Conservation (phyloP, 2,888 invertebrate genomes). For the Yponomeuta plumbellus region DNA sequence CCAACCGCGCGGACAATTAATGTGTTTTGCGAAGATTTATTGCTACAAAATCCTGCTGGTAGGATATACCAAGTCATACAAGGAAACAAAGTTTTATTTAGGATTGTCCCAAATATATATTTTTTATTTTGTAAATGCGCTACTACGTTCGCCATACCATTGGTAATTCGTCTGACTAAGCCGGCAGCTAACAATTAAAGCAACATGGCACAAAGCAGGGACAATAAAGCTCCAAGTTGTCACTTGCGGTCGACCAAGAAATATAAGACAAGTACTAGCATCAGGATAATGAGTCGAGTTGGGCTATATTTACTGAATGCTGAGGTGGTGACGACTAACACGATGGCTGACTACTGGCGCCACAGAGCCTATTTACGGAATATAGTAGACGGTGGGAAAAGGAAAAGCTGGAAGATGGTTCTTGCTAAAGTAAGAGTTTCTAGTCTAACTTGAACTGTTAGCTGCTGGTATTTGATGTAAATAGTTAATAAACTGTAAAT, state of each 20-base stretch:
- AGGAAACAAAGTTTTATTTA: too few relatives aligned
- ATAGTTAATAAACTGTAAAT: too few relatives aligned
- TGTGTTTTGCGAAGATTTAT: background rate
- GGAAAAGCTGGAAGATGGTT: background rate
- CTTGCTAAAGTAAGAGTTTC: too few relatives aligned
- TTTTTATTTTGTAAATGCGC: too few relatives aligned
- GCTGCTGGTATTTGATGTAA: too few relatives aligned
- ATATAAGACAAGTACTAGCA: constrained; percentile 6
- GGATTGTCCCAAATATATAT: background rate
- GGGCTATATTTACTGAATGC: constrained; percentile 5
- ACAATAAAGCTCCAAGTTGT: background rate
- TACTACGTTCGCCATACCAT: too few relatives aligned
- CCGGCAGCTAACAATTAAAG: background rate
- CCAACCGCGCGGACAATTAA: background rate
- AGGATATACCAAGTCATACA: background rate
- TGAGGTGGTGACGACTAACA: constrained; percentile 3
- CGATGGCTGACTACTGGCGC: background rate
- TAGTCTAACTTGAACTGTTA: too few relatives aligned
- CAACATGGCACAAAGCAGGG: background rate
- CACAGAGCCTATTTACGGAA: background rate
- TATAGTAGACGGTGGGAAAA: constrained; percentile 1
- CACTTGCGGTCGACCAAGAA: constrained; percentile 1
- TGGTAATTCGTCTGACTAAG: too few relatives aligned
- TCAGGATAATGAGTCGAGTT: constrained; percentile 7
- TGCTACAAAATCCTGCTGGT: background rate